Evolutionary conservation across 2,888 invertebrate species (phyloP).

Genomic region (Leptopilina myrica): DNA sequence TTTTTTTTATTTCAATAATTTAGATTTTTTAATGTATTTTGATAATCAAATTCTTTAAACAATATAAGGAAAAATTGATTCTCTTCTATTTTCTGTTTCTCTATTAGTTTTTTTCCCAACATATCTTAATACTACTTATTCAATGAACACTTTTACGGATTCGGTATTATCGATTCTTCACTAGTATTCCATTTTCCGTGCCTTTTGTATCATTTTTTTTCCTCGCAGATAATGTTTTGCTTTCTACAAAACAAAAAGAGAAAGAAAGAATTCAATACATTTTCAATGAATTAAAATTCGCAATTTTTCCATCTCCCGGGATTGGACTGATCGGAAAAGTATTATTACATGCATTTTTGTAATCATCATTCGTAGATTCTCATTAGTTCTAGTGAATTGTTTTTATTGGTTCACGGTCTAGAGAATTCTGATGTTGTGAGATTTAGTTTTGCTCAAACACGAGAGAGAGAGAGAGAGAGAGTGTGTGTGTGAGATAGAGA

Average conservation of each 20-base stretch:
- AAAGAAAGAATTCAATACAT: neutral
- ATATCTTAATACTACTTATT: slow-evolving; percentile 7
- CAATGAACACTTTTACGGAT: neutral
- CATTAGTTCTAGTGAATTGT: slow-evolving; percentile 16
- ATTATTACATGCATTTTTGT: neutral
- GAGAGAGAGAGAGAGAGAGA: neutral
- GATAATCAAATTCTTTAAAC: neutral
- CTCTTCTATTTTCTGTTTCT: neutral
- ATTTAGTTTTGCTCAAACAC: slow-evolving; percentile 21
- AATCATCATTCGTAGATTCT: neutral
- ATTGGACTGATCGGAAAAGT: neutral
- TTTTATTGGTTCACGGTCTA: slow-evolving; percentile 33
- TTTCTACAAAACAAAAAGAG: no score
- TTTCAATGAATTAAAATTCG: neutral
- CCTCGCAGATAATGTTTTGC: no score
- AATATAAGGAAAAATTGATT: neutral
- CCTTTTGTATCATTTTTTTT: neutral
- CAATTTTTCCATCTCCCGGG: neutral
- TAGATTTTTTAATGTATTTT: no score
- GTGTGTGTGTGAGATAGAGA: neutral
- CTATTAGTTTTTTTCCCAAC: neutral
- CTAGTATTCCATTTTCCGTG: neutral
- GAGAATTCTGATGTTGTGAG: neutral
- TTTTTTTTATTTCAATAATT: no score
- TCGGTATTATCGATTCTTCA: neutral